These are phyloP conservation scores for Parthenolecanium corni DNA, from an alignment of 2,888 invertebrate species.

Conservation along the genomic window DNA sequence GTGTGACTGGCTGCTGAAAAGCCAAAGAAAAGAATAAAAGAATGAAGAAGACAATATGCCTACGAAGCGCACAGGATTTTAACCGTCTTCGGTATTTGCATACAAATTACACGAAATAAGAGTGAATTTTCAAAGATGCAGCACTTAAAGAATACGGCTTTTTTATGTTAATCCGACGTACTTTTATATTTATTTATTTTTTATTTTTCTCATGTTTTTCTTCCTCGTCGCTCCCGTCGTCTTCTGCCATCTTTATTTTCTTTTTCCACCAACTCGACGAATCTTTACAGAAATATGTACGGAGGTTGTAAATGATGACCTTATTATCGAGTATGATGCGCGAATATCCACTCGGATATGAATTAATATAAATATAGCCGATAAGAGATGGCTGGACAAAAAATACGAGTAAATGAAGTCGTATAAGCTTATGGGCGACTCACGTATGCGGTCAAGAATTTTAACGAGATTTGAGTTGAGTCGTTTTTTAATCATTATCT, in stretches of 20 bases:
- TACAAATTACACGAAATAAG: constrained; percentile 23
- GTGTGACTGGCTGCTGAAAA: too few relatives aligned
- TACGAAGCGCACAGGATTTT: constrained; percentile 10
- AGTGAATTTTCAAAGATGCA: constrained; percentile 23
- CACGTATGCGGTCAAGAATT: constrained; percentile 9
- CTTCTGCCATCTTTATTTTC: too few relatives aligned
- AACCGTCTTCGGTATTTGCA: constrained; percentile 18
- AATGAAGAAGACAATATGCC: constrained; percentile 25
- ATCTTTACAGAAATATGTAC: constrained; percentile 8
- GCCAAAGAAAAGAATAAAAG: background rate
- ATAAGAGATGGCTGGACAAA: background rate
- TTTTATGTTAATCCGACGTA: constrained; percentile 24
- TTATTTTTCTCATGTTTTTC: too few relatives aligned
- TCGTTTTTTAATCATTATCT: too few relatives aligned
- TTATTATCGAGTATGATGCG: constrained; percentile 9
- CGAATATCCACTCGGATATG: background rate
- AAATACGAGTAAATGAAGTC: background rate
- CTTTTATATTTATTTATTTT: background rate
- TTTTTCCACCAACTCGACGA: constrained; percentile 13
- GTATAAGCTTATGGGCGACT: background rate
- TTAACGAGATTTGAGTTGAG: constrained; percentile 1
- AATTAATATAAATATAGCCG: too few relatives aligned
- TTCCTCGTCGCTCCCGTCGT: too few relatives aligned
- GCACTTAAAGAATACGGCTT: constrained; percentile 24
- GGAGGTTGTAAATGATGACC: background rate